Evolutionary conservation across 2,888 invertebrate species (phyloP), one percentile per base, ranked within the genome.

Genomic region (Gortyna flavago): DNA sequence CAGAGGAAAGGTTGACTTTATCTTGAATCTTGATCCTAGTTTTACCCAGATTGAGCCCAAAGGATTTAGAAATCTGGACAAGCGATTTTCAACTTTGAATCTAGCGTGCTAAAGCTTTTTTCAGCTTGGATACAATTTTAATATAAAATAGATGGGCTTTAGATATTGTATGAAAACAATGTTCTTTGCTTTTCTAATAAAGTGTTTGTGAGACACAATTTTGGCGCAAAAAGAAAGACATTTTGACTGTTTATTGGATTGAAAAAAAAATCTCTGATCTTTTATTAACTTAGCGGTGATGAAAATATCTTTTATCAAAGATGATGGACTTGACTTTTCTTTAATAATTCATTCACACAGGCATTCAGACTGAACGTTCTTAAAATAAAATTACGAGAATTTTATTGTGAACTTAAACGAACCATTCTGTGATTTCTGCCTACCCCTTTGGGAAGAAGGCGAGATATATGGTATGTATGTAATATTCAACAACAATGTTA

Each of bases 121-220:
- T 81, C 16, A 9, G 70, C 48, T 13, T 79, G 68, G 1, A 13
- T 44, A 13, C 7, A 9, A 25, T 74, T 87, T 87, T 77, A 85
- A 85, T 85, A 79, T 81, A 85, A 77, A 87, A 85, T 85, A 77
- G 38, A 81, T 79, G 78, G 69, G 70, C 48, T 81, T 73, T 61
- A 32, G 75, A 74, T 87, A 81, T 84, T 80, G 78, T 78, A 85
- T 71, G 66, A 72, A 80, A 87, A 87, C 81, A 87, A 41, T 54
- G 68, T 77, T 67, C 57, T 54, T 54, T 68, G 57, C 38, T 72
- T 85, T 80, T 70, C n/a, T 68, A 75, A 73, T 86, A 86, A 74
- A 79, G 71, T 77, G 72, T 87, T 83, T 76, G 66, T 73, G 61
- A 25, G 83, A 74, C 70, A 84, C 21, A 84, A 57, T 75, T 83